Evolutionary conservation across 2,888 invertebrate genomes (phyloP).

Genomic region (Pollenia labialis): DNA sequence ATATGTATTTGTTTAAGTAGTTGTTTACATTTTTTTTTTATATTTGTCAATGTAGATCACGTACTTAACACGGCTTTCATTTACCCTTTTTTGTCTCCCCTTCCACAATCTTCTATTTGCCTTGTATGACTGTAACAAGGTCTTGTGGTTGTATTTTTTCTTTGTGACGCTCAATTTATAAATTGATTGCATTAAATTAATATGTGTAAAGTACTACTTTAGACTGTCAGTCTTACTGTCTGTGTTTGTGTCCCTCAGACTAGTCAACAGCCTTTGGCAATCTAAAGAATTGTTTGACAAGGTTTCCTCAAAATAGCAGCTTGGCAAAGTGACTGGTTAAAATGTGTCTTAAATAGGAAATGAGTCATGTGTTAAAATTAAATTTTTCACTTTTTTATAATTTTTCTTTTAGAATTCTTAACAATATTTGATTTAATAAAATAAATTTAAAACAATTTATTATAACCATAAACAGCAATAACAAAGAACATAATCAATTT

Average conservation of each 20-base stretch:
- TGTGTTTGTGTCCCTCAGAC: neutral
- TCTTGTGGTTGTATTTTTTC: constrained; percentile 9
- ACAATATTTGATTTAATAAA: constrained; percentile 30
- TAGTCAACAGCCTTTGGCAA: neutral
- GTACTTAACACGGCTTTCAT: constrained; percentile 50
- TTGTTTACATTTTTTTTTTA: constrained; percentile 37
- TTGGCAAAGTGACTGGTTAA: constrained; percentile 23
- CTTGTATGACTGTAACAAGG: neutral
- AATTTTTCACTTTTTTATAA: constrained; percentile 1
- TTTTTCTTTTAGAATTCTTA: neutral
- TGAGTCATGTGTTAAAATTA: constrained; percentile 39
- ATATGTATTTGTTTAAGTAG: constrained; percentile 37
- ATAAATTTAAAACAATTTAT: constrained; percentile 35
- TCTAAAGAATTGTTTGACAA: neutral
- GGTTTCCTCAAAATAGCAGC: neutral
- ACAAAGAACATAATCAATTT: constrained; percentile 29
- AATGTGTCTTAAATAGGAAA: constrained; percentile 31
- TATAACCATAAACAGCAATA: neutral
- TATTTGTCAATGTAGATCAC: constrained; percentile 63
- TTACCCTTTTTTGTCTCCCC: constrained; percentile 40
- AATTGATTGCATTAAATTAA: constrained; percentile 70
- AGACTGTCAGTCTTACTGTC: constrained; percentile 3
- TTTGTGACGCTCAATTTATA: constrained; percentile 57
- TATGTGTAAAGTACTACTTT: constrained; percentile 50
- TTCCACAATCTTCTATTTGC: neutral